phyloP scores from a whole-genome alignment of 2,113 vertebrate species.

The Chionis minor region DNA sequence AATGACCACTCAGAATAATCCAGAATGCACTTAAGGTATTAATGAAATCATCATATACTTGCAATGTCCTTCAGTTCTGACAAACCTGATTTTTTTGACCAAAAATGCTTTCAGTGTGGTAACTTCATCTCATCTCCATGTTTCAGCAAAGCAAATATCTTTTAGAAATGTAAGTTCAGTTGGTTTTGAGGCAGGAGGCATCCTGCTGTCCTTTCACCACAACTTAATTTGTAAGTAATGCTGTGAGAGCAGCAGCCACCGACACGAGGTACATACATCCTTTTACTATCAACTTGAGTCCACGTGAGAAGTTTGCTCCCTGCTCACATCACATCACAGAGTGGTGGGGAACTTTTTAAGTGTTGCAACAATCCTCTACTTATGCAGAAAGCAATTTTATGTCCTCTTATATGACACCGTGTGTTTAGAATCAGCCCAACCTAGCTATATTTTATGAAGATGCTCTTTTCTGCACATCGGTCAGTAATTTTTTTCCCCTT shows the following conservation, averaged over 20 bases:
- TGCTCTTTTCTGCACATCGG: background rate
- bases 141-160: background rate
- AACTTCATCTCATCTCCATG: background rate
- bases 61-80: background rate
- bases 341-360: background rate
- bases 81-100: background rate
- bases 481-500: background rate
- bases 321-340: background rate
- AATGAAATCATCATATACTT: background rate
- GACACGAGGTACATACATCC: background rate
- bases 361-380: background rate
- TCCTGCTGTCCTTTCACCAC: background rate
- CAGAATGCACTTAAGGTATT: background rate
- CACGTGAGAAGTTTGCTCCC: background rate
- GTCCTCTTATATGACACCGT: background rate
- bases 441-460: constrained; percentile 12
- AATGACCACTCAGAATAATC: background rate
- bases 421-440: background rate
- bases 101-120: background rate
- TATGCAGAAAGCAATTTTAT: constrained; percentile 30
- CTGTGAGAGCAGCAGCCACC: background rate
- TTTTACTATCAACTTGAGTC: background rate
- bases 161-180: background rate
- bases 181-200: background rate
- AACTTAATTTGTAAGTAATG: background rate